phyloP scores from a whole-genome alignment of 1,140 invertebrate species.

The Mycetomoellerius zeteki region DNA sequence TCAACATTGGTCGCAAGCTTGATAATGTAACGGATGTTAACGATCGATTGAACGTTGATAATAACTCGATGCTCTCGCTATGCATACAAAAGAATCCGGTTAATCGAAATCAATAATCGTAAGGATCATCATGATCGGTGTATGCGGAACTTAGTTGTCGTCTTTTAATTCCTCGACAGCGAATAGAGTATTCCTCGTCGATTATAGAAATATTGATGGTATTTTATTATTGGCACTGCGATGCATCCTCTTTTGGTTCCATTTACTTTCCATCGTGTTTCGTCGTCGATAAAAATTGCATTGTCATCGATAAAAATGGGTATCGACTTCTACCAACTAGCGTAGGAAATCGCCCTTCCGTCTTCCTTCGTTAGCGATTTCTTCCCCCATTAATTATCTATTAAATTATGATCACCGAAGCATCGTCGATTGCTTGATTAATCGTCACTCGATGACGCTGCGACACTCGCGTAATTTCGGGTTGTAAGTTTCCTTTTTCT shows the following conservation, averaged over 20 bases:
- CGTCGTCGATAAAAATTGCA: slow-evolving; percentile 18
- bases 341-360: slow-evolving; percentile 29
- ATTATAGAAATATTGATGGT: slow-evolving; percentile 44
- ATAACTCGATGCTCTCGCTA: slow-evolving; percentile 1
- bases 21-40: slow-evolving; percentile 25
- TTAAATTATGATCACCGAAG: slow-evolving; percentile 18
- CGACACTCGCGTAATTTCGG: background rate
- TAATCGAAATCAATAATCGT: slow-evolving; percentile 12
- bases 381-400: slow-evolving; percentile 11
- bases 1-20: slow-evolving; percentile 55
- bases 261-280: slow-evolving; percentile 14
- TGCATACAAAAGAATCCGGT: slow-evolving; percentile 11
- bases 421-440: slow-evolving; percentile 31
- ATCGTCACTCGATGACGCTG: slow-evolving; percentile 19
- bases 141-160: slow-evolving; percentile 1
- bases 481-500: background rate
- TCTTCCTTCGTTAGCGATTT: background rate
- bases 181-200: slow-evolving; percentile 9
- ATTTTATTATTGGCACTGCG: slow-evolving; percentile 66
- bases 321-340: slow-evolving; percentile 14
- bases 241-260: slow-evolving; percentile 17
- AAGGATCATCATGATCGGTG: background rate
- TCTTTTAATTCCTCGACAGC: slow-evolving; percentile 5
- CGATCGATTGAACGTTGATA: slow-evolving; percentile 5
- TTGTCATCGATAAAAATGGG: slow-evolving; percentile 13